Conservation (phyloP, 2,888 invertebrate genomes). For the Lasioglossum calceatum region DNA sequence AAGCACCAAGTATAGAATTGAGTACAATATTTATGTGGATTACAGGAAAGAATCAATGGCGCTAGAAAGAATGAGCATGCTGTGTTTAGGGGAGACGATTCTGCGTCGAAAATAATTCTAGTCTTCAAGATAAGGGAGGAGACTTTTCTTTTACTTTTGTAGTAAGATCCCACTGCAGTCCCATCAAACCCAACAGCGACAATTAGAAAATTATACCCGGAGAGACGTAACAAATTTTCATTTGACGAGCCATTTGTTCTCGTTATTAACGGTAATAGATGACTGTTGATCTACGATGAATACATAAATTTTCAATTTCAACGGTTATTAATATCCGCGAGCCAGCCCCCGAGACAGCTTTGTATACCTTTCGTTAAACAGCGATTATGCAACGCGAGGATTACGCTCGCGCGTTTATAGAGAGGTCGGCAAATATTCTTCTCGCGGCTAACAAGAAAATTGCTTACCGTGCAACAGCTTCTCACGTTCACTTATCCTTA, state of each 20-base stretch:
- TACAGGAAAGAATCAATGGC: neutral
- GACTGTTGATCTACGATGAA: neutral
- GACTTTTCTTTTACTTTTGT: too few species aligned
- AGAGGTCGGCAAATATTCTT: slow-evolving; percentile 22
- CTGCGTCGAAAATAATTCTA: too few species aligned
- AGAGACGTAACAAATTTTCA: neutral
- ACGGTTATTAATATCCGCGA: slow-evolving; percentile 15
- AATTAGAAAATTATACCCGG: neutral
- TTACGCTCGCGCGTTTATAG: slow-evolving; percentile 13
- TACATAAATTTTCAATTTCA: slow-evolving; percentile 8
- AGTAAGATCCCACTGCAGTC: too few species aligned
- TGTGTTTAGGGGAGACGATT: too few species aligned
- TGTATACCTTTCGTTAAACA: slow-evolving; percentile 28
- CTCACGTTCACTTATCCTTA: slow-evolving; percentile 16
- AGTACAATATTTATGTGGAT: neutral
- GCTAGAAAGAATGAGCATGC: neutral
- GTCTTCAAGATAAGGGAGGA: too few species aligned
- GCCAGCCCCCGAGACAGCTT: slow-evolving; percentile 7
- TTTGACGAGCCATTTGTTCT: neutral
- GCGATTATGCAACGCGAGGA: slow-evolving; percentile 50
- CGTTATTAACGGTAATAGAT: neutral
- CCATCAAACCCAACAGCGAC: neutral
- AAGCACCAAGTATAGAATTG: neutral
- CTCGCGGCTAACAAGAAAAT: slow-evolving; percentile 51
- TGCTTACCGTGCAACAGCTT: slow-evolving; percentile 27